Evolutionary conservation across 2,113 vertebrate genomes (phyloP).

Genomic region (Caranx melampygus): DNA sequence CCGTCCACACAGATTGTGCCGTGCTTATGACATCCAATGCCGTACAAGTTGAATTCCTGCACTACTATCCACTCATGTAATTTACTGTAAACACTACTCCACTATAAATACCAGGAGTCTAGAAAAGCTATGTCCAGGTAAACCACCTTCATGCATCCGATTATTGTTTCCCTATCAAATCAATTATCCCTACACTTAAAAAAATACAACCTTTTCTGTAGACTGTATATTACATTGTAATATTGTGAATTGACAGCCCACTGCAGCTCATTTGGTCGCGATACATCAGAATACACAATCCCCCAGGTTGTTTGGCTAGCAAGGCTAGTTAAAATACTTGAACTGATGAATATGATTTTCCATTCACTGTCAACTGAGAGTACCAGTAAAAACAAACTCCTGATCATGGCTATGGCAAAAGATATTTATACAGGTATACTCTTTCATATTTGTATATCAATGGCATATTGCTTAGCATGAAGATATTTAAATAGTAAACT

Average conservation of each 20-base stretch:
- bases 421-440: too few species aligned
- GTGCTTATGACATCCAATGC: conserved; percentile 34
- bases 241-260: neutral
- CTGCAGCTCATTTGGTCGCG: neutral
- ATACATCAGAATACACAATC: neutral
- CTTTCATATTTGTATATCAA: neutral
- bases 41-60: conserved; percentile 10
- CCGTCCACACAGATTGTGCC: conserved; percentile 4
- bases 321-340: neutral
- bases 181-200: neutral
- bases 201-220: neutral
- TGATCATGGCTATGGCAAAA: neutral
- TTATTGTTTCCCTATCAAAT: neutral
- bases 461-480: neutral
- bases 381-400: neutral
- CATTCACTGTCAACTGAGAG: neutral
- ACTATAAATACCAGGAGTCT: neutral
- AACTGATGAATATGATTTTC: too few species aligned
- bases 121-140: neutral
- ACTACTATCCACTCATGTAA: neutral
- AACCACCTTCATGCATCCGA: neutral
- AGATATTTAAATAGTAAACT: neutral
- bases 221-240: neutral
- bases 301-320: neutral
- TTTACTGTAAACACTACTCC: neutral